Percentiles rank a stretch among this genome's conserved stretches.
These are phyloP conservation scores for Laspeyria flexula DNA, from an alignment of 2,888 invertebrate genomes.

Conservation along the genomic window DNA sequence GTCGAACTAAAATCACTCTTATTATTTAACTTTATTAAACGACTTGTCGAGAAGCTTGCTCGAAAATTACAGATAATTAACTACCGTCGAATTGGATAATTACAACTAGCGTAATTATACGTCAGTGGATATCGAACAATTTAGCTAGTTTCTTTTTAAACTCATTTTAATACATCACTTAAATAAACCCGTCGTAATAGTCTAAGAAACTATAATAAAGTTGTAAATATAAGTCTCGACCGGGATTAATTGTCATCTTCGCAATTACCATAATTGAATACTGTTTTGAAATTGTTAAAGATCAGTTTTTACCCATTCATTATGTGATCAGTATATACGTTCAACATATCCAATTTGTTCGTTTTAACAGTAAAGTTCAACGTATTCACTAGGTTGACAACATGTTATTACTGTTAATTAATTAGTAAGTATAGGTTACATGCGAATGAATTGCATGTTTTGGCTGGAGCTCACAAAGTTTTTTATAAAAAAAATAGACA, in stretches of 20 bases:
- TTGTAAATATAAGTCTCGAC: conserved; percentile 52
- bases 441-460: neutral
- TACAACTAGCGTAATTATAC: conserved; percentile 67
- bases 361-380: neutral
- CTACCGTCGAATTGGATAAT: conserved; percentile 76
- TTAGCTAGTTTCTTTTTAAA: conserved; percentile 54
- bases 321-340: conserved; percentile 1
- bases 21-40: conserved; percentile 65
- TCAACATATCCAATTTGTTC: neutral
- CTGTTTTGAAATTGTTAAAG: conserved; percentile 24
- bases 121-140: conserved; percentile 61
- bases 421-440: neutral
- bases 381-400: neutral
- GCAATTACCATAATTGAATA: conserved; percentile 49
- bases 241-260: conserved; percentile 37
- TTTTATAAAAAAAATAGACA: no score
- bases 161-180: conserved; percentile 57
- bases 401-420: neutral
- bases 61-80: conserved; percentile 74
- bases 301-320: neutral
- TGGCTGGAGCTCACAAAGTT: no score
- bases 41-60: conserved; percentile 57
- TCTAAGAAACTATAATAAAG: conserved; percentile 52
- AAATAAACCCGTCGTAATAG: conserved; percentile 51
- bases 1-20: conserved; percentile 59